Evolutionary conservation across 2,888 invertebrate genomes (phyloP).

Genomic region (Nephrotoma appendiculata): DNA sequence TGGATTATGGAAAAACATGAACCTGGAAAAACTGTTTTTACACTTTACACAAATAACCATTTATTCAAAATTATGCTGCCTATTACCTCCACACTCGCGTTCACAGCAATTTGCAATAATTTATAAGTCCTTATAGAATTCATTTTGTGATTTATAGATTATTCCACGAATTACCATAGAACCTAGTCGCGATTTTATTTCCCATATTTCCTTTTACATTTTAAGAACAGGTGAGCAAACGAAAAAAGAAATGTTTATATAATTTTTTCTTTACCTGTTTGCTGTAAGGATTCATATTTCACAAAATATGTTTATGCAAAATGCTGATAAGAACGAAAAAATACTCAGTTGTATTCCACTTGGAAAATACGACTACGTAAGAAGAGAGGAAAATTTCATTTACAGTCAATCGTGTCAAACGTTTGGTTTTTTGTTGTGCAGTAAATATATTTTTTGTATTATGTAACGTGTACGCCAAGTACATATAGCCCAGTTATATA

Average conservation of each 20-base stretch:
- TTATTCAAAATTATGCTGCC: neutral
- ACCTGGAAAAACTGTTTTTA: neutral
- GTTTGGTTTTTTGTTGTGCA: neutral
- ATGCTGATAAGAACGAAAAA: neutral
- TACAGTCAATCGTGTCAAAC: neutral
- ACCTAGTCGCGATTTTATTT: neutral
- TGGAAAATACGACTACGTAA: neutral
- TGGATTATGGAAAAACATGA: neutral
- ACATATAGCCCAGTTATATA: neutral
- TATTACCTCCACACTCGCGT: neutral
- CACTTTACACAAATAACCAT: neutral
- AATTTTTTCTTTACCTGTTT: neutral
- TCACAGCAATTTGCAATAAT: neutral
- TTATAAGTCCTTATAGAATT: neutral
- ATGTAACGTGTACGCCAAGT: neutral
- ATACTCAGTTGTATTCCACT: neutral
- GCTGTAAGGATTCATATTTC: neutral
- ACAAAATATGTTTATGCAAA: neutral
- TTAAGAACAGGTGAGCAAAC: neutral
- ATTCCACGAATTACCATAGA: neutral
- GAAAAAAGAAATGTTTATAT: neutral
- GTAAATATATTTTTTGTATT: neutral
- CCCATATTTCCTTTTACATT: neutral
- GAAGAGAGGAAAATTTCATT: neutral
- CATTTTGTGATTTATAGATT: neutral